These are phyloP conservation scores for Rotaria magnacalcarata DNA, from an alignment of 2,888 invertebrate species.

Conservation along the genomic window DNA sequence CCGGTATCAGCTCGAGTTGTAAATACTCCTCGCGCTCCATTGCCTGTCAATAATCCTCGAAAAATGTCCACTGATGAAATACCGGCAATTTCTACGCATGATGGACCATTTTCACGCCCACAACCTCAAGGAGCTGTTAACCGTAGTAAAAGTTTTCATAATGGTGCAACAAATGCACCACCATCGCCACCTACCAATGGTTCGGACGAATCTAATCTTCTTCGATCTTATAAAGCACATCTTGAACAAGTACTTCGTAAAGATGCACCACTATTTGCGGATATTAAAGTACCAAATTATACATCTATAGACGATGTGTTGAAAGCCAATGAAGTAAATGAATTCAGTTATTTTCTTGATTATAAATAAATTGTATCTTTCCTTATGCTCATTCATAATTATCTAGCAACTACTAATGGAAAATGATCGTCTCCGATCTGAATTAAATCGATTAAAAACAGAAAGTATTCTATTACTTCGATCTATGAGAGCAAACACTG, in stretches of 20 bases:
- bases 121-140: not conserved
- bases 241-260: conserved; percentile 16
- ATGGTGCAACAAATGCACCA: not conserved
- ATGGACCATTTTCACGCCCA: conserved; percentile 33
- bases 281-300: conserved; percentile 24
- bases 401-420: not conserved
- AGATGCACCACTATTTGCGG: not conserved
- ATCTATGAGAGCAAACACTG: not conserved
- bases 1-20: not conserved
- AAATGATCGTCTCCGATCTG: conserved; percentile 23
- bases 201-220: not conserved
- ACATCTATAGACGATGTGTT: not conserved
- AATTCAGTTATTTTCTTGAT: too few relatives aligned
- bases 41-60: not conserved
- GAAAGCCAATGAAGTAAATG: not conserved
- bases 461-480: conserved; percentile 25
- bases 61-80: not conserved
- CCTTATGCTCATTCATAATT: too few relatives aligned
- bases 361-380: too few relatives aligned
- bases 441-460: conserved; percentile 10
- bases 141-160: conserved; percentile 1
- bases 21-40: not conserved
- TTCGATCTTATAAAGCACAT: not conserved
- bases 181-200: not conserved
- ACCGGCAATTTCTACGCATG: not conserved